Percentiles rank a stretch among this genome's conserved stretches.
phyloP scores from a whole-genome alignment of 2,888 invertebrate genomes.

The Drosophila niveifrons region DNA sequence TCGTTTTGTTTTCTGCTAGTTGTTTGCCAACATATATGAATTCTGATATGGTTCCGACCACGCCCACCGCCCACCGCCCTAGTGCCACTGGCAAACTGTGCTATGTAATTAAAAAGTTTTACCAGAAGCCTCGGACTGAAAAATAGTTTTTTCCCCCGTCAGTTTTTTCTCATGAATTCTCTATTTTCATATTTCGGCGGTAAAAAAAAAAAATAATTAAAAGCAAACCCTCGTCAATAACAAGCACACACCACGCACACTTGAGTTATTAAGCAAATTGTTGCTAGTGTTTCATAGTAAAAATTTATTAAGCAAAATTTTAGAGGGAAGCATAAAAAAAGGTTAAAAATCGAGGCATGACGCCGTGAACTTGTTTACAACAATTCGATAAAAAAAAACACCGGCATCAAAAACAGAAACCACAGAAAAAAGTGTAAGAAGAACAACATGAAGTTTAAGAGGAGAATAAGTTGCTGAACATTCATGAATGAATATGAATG shows the following conservation, averaged over 20 bases:
- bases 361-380: slow-evolving; percentile 41
- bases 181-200: slow-evolving; percentile 41
- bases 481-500: slow-evolving; percentile 44
- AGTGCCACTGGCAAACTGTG: slow-evolving; percentile 37
- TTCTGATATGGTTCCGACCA: slow-evolving; percentile 17
- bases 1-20: slow-evolving; percentile 1
- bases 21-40: slow-evolving; percentile 25
- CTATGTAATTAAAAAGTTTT: slow-evolving; percentile 72
- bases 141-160: slow-evolving; percentile 35
- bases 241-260: slow-evolving; percentile 3
- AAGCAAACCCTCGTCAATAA: slow-evolving; percentile 34
- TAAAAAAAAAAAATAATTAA: slow-evolving; percentile 48
- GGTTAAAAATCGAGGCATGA: slow-evolving; percentile 8
- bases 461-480: slow-evolving; percentile 10
- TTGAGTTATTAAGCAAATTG: slow-evolving; percentile 41
- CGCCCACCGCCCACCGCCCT: slow-evolving; percentile 10
- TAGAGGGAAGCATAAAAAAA: slow-evolving; percentile 2
- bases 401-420: background rate
- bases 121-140: slow-evolving; percentile 31
- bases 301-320: slow-evolving; percentile 16
- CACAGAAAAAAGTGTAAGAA: slow-evolving; percentile 8
- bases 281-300: slow-evolving; percentile 17
- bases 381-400: slow-evolving; percentile 27
- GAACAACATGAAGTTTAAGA: background rate
- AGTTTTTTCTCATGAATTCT: slow-evolving; percentile 7